Percentiles rank a stretch among this genome's conserved stretches.
These are phyloP conservation scores for Jaculus jaculus DNA, from an alignment of 2,113 vertebrate species.

Conservation along the genomic window DNA sequence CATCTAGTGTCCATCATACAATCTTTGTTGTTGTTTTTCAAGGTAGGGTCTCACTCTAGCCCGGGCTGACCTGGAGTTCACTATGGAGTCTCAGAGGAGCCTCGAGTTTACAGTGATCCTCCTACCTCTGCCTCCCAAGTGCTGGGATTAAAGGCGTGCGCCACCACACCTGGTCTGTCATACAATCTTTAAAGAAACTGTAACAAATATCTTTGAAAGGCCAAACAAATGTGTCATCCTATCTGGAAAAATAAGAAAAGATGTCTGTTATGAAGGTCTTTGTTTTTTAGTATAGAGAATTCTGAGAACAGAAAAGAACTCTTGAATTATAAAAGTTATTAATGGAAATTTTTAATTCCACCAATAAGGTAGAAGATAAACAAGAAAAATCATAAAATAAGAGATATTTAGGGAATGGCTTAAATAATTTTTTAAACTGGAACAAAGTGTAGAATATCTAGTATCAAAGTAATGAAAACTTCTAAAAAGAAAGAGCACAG, in stretches of 20 bases:
- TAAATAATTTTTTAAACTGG: conserved; percentile 22
- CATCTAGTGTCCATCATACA: background rate
- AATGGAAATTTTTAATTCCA: background rate
- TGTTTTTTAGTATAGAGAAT: background rate
- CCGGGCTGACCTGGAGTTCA: too few species aligned
- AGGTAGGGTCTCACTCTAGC: too few species aligned
- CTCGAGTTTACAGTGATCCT: too few species aligned
- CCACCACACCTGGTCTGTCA: too few species aligned
- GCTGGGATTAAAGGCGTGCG: too few species aligned
- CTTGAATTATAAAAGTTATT: background rate
- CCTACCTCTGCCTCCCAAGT: too few species aligned
- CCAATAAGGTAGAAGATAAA: background rate
- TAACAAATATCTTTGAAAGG: background rate
- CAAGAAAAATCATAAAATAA: conserved; percentile 28
- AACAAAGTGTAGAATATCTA: conserved; percentile 8
- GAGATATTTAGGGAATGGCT: background rate
- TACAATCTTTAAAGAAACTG: too few species aligned
- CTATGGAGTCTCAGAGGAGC: too few species aligned
- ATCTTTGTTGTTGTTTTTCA: too few species aligned
- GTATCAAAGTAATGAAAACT: background rate
- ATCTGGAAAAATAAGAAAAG: background rate
- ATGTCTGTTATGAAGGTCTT: background rate
- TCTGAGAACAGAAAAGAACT: conserved; percentile 7
- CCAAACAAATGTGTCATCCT: background rate
- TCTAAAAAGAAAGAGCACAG: conserved; percentile 1